Evolutionary conservation across 2,797 vertebrate genomes (phyloP).

Genomic region (Cyclura pinguis): DNA sequence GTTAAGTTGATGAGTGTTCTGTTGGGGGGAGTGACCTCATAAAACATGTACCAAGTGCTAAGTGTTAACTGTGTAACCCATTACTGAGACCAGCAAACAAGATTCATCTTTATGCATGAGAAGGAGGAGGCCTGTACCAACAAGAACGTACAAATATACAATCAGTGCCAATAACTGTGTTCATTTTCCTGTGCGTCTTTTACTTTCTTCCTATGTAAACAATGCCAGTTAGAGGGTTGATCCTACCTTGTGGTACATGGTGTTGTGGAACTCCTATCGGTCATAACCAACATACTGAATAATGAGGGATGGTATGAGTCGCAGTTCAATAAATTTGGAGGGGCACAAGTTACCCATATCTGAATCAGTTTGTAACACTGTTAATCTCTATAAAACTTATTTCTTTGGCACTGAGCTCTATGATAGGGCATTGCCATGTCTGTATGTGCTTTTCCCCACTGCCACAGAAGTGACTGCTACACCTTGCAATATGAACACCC

Average conservation of each 20-base stretch:
- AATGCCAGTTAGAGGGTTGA: not conserved
- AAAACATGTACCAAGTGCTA: not conserved
- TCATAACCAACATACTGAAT: not conserved
- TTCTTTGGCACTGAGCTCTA: not conserved
- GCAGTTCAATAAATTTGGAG: not conserved
- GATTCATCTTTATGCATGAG: not conserved
- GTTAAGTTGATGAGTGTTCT: not conserved
- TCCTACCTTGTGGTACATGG: not conserved
- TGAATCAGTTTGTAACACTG: not conserved
- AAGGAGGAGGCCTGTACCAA: not conserved
- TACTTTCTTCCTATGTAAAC: not conserved
- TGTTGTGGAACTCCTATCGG: not conserved
- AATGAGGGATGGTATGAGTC: not conserved
- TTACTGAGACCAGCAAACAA: not conserved
- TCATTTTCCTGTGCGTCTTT: not conserved
- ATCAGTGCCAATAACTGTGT: not conserved
- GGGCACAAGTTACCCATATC: not conserved
- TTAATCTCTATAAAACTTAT: not conserved
- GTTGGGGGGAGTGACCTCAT: not conserved
- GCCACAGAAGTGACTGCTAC: constrained; percentile 92
- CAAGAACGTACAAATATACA: not conserved
- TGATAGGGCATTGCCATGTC: not conserved
- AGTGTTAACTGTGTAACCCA: not conserved
- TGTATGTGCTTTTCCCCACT: constrained; percentile 21
- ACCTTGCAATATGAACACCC: constrained; percentile 91